phyloP scores from a whole-genome alignment of 1,140 invertebrate species.

The Drosophila prosaltans region DNA sequence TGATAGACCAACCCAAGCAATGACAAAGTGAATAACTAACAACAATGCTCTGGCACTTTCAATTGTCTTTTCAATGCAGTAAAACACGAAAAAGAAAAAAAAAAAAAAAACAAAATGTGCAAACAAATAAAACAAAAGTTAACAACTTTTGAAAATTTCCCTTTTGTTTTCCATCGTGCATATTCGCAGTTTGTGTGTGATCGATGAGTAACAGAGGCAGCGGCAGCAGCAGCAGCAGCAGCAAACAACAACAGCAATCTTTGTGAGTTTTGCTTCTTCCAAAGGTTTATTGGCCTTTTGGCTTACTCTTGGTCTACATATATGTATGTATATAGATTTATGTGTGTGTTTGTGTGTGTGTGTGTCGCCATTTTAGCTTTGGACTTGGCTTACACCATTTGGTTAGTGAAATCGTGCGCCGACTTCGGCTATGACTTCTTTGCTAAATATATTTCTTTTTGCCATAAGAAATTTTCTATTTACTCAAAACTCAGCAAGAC shows the following conservation, averaged over 20 bases:
- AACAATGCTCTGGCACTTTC: constrained; percentile 57
- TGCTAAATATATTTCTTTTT: constrained; percentile 75
- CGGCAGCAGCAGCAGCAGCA: neutral
- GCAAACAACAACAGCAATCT: constrained; percentile 39
- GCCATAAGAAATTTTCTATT: constrained; percentile 70
- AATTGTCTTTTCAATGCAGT: constrained; percentile 57
- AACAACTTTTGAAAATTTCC: constrained; percentile 56
- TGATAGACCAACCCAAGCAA: constrained; percentile 36
- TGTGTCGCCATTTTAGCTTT: constrained; percentile 66
- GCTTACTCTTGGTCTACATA: constrained; percentile 46
- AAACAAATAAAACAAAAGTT: constrained; percentile 21
- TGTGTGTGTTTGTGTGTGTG: constrained; percentile 30
- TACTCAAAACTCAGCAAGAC: constrained; percentile 49
- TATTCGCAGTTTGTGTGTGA: constrained; percentile 46
- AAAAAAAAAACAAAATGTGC: constrained; percentile 2
- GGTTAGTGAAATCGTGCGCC: constrained; percentile 69
- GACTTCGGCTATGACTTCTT: constrained; percentile 58
- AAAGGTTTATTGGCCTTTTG: constrained; percentile 81
- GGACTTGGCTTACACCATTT: constrained; percentile 38
- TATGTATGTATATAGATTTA: constrained; percentile 20
- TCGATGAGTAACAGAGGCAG: constrained; percentile 62
- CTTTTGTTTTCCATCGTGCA: constrained; percentile 52
- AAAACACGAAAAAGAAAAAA: constrained; percentile 17
- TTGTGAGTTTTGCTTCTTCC: constrained; percentile 50
- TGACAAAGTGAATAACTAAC: constrained; percentile 3